Evolutionary conservation across 53 echinoderm and acorn worm genomes (phyloP).

Genomic region (Holothuria leucospilota): DNA sequence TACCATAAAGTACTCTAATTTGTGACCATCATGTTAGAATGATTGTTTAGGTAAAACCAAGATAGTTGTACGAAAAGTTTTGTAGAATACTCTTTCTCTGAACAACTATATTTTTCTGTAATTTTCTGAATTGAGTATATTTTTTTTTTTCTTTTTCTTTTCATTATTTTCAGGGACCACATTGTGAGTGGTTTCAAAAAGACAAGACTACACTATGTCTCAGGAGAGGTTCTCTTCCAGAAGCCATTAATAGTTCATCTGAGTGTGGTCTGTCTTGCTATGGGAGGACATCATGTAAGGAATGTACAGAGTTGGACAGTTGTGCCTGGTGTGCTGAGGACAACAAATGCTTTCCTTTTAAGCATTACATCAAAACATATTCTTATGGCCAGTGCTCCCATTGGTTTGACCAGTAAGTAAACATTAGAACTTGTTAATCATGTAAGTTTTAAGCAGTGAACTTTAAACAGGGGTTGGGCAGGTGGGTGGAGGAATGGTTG

Average conservation of each 20-base stretch:
- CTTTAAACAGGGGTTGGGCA: no score
- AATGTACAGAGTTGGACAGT: conserved; percentile 68
- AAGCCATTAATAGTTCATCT: conserved; percentile 46
- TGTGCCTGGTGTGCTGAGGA: conserved; percentile 96
- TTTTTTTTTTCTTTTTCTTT: no score
- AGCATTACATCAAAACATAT: conserved; percentile 77
- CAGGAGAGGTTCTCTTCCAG: conserved; percentile 72
- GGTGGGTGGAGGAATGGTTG: no score
- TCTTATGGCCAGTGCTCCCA: conserved; percentile 90
- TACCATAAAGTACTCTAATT: no score
- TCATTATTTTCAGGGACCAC: conserved; percentile 68
- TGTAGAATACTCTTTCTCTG: no score
- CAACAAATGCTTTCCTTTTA: conserved; percentile 79
- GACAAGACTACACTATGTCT: conserved; percentile 57
- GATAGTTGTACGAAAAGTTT: no score
- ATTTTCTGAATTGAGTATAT: no score
- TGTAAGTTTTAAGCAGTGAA: no score
- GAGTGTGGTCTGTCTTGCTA: conserved; percentile 74
- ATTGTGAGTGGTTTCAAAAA: conserved; percentile 81
- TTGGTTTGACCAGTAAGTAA: conserved; percentile 92
- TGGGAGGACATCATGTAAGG: conserved; percentile 72
- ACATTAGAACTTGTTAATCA: no score
- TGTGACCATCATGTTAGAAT: no score
- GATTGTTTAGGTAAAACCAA: no score
- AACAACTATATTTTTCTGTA: no score